Base-by-base conservation (phyloP, 2,888 invertebrate species). In the Mythimna impura region DNA sequence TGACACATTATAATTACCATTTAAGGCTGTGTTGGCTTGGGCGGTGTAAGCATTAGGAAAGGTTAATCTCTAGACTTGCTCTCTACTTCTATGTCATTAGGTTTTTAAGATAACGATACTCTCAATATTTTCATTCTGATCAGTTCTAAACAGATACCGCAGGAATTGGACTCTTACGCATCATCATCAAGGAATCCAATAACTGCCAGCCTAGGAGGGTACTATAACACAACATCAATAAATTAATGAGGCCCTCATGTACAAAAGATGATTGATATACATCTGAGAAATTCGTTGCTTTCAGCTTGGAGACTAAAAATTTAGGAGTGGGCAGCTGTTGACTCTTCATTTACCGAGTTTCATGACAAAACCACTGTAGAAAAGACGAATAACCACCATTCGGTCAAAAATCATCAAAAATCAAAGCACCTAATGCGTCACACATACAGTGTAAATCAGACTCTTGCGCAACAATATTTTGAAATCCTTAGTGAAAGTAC, bases 1-100 rank as follows among this genome's bases (percentile, higher is more conserved):
- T 54, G 66, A 77, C 69, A 73, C 82, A 79, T 73, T 78, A 61
- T 73, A 61, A 73, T 78, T 82, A 73, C 34, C 52, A 47, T 68
- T 61, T 30, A 34, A 57, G 40, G 69, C 30, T 74, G 57, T 74
- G 54, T 66, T 65, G 36, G 25, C 55, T 62, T 70, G 64, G 57
- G n/a, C 60, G 36, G 66, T 40, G 36, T n/a, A 9, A 57, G n/a
- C 30, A 30, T n/a, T 17, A 9, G 25, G 36, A 40, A 25, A 6
- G 17, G 12, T 17, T 40, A 9, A 43, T 34, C 3, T 17, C 40
- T 54, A 7, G 30, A 40, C 40, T 25, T 57, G 10, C 34, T 34
- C 9, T 47, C 22, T 0, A 22, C 2, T 55, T 22, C 43, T 20
- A n/a, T 47, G 2, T 40, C 43, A 58, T 58, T 50, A 12, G 10